These are phyloP conservation scores for Centropristis striata DNA, from an alignment of 2,113 vertebrate genomes.

Conservation along the genomic window DNA sequence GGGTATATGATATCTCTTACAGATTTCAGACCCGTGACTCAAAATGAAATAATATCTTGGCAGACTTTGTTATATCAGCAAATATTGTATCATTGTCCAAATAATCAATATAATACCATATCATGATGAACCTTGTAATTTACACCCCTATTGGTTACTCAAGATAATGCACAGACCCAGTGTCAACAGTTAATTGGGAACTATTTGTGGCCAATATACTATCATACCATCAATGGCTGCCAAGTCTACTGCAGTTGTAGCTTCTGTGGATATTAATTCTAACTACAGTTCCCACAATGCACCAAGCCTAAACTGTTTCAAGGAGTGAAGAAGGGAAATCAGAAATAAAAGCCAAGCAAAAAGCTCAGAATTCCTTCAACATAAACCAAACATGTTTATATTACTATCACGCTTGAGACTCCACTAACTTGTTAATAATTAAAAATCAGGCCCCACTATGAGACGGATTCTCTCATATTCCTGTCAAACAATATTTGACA, in stretches of 20 bases:
- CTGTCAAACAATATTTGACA: not conserved
- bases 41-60: no score
- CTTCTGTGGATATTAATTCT: not conserved
- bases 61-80: no score
- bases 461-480: not conserved
- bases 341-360: not conserved
- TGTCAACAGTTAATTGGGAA: not conserved
- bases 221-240: no score
- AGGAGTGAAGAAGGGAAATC: not conserved
- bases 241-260: not conserved
- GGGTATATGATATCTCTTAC: no score
- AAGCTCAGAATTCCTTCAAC: not conserved
- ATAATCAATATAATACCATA: no score
- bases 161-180: not conserved
- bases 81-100: no score
- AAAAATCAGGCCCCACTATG: not conserved
- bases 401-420: not conserved
- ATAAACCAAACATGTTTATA: not conserved
- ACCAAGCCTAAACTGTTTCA: not conserved
- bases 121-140: no score
- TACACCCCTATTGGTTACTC: not conserved
- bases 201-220: not conserved
- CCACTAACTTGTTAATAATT: not conserved
- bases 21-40: no score
- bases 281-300: conserved; percentile 3